phyloP scores from a whole-genome alignment of 1,140 invertebrate genomes.

The Pantala flavescens region DNA sequence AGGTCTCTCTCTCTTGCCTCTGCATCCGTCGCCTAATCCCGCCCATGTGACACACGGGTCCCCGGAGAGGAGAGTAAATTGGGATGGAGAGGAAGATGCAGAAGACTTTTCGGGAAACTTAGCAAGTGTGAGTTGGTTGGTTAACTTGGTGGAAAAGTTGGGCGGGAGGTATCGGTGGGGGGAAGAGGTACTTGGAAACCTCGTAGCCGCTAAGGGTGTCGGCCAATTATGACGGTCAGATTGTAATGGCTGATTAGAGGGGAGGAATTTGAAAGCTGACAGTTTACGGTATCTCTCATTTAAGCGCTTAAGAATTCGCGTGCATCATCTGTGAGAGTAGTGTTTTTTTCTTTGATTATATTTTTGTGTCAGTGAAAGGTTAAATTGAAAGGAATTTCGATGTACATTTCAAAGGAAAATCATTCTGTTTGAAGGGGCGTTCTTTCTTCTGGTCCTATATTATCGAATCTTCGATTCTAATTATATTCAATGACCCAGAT shows the following conservation, averaged over 20 bases:
- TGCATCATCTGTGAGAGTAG: too few species aligned
- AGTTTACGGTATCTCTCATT: too few species aligned
- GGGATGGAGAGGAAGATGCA: background rate
- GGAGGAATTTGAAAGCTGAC: too few species aligned
- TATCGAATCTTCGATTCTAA: too few species aligned
- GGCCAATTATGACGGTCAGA: background rate
- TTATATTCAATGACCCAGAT: too few species aligned
- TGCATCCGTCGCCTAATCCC: background rate
- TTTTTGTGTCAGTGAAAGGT: too few species aligned
- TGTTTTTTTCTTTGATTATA: too few species aligned
- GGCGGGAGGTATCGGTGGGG: background rate
- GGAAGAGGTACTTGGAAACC: background rate
- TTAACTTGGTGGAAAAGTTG: background rate
- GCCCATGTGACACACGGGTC: background rate
- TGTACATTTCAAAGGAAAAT: too few species aligned
- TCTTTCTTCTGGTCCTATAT: too few species aligned
- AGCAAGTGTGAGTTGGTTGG: slow-evolving; percentile 4
- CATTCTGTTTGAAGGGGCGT: too few species aligned
- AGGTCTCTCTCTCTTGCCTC: background rate
- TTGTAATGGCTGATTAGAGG: background rate
- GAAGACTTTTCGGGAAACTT: background rate
- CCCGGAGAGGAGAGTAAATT: background rate
- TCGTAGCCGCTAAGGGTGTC: background rate
- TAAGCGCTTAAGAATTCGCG: too few species aligned
- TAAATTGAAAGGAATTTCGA: too few species aligned